Percentiles rank a stretch among this genome's conserved stretches.
These are phyloP conservation scores for Xestia ashworthii DNA, from an alignment of 2,888 invertebrate species.

Conservation along the genomic window DNA sequence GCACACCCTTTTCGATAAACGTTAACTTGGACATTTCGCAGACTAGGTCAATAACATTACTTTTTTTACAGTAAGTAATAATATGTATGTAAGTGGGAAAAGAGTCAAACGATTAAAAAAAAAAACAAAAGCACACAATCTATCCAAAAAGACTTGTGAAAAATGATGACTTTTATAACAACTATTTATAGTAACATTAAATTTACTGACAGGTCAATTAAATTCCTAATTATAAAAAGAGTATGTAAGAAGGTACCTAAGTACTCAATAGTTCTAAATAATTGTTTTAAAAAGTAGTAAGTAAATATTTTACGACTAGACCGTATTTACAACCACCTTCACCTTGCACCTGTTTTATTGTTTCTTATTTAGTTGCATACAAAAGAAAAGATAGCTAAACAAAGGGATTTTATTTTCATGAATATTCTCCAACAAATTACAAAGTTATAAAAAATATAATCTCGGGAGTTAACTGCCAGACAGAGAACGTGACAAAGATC, in stretches of 20 bases:
- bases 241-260: not conserved
- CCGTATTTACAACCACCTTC: not conserved
- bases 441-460: conserved; percentile 4
- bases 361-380: conserved; percentile 25
- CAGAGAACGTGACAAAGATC: no score
- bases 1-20: conserved; percentile 9
- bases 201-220: not conserved
- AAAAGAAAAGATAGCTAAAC: not conserved
- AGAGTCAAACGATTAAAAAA: no score
- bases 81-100: no score
- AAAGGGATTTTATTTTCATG: conserved; percentile 2
- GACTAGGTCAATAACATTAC: no score
- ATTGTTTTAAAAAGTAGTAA: not conserved
- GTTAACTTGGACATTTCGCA: not conserved
- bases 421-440: not conserved
- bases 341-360: not conserved
- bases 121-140: not conserved
- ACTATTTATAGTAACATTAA: not conserved
- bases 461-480: not conserved
- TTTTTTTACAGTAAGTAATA: no score
- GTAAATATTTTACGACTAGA: not conserved
- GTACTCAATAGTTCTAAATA: not conserved
- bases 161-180: not conserved
- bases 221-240: not conserved
- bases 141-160: not conserved